Evolutionary conservation across 2,797 vertebrate species (phyloP).

Genomic region (Lutjanus argentimaculatus): DNA sequence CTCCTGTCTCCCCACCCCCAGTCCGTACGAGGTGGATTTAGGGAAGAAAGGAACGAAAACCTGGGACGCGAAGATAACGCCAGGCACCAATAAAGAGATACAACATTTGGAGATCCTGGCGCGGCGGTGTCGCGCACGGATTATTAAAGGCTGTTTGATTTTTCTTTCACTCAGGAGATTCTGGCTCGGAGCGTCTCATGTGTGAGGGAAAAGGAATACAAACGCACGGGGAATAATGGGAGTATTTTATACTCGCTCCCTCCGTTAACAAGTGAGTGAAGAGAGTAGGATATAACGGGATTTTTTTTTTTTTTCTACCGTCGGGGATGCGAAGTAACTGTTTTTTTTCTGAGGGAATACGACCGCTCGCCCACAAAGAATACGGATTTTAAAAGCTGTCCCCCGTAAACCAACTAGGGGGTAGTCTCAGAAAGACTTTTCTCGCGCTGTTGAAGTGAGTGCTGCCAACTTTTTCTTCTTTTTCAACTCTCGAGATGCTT

Average conservation of each 20-base stretch:
- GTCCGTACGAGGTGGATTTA: slow-evolving; percentile 75
- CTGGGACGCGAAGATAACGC: slow-evolving; percentile 81
- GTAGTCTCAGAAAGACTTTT: slow-evolving; percentile 30
- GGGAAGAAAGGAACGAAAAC: slow-evolving; percentile 77
- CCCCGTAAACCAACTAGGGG: slow-evolving; percentile 61
- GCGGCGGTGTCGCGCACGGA: slow-evolving; percentile 72
- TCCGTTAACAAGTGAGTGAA: slow-evolving; percentile 62
- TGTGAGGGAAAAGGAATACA: slow-evolving; percentile 61
- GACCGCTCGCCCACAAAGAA: slow-evolving; percentile 23
- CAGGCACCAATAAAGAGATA: slow-evolving; percentile 55
- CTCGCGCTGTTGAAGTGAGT: slow-evolving; percentile 74
- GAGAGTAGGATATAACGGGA: slow-evolving; percentile 66
- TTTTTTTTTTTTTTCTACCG: slow-evolving; percentile 1
- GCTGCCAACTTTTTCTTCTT: slow-evolving; percentile 40
- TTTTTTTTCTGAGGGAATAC: slow-evolving; percentile 54
- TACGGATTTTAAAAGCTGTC: slow-evolving; percentile 65
- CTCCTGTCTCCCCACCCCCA: slow-evolving; percentile 86
- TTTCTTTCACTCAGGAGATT: slow-evolving; percentile 53
- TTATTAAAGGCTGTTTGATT: slow-evolving; percentile 65
- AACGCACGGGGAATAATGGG: slow-evolving; percentile 59
- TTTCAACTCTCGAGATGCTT: neutral
- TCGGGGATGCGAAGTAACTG: slow-evolving; percentile 63
- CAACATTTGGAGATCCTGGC: slow-evolving; percentile 65
- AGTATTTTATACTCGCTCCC: slow-evolving; percentile 49
- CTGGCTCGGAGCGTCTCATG: slow-evolving; percentile 58